These are phyloP conservation scores for Rhinoraja longicauda DNA, from an alignment of 2,797 vertebrate species.

Conservation along the genomic window DNA sequence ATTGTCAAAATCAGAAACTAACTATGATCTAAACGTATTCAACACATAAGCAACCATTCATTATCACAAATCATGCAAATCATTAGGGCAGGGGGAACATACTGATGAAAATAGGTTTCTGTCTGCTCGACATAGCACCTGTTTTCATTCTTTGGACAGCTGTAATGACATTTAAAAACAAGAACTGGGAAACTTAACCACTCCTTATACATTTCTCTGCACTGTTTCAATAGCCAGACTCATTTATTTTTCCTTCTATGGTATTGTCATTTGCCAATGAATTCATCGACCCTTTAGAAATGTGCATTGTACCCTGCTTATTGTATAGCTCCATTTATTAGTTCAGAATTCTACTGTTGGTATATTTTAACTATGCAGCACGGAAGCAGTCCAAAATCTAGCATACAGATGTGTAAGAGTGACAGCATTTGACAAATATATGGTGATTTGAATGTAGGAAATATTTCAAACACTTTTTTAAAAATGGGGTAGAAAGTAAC, in stretches of 20 bases:
- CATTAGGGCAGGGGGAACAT: not conserved
- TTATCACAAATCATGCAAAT: slow-evolving; percentile 27
- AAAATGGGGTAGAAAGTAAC: not conserved
- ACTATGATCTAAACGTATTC: not conserved
- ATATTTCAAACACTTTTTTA: not conserved
- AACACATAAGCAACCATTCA: not conserved
- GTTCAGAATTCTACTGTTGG: not conserved
- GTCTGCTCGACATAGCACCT: not conserved
- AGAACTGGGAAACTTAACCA: not conserved
- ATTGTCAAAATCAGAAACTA: not conserved
- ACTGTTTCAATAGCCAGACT: not conserved
- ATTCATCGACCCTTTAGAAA: not conserved
- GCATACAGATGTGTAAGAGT: no score
- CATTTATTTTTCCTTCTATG: not conserved
- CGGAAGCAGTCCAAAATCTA: no score
- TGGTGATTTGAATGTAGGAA: not conserved
- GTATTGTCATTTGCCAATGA: no score
- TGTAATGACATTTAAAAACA: not conserved
- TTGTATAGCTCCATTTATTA: not conserved
- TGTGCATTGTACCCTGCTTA: not conserved
- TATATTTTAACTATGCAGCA: not conserved
- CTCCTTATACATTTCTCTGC: not conserved
- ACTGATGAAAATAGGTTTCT: not conserved
- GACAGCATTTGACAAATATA: not conserved
- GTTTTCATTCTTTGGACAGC: not conserved